Evolutionary conservation across 2,797 vertebrate genomes (phyloP), one percentile per base, ranked within the genome.

Genomic region (Chloroceryle amazona): DNA sequence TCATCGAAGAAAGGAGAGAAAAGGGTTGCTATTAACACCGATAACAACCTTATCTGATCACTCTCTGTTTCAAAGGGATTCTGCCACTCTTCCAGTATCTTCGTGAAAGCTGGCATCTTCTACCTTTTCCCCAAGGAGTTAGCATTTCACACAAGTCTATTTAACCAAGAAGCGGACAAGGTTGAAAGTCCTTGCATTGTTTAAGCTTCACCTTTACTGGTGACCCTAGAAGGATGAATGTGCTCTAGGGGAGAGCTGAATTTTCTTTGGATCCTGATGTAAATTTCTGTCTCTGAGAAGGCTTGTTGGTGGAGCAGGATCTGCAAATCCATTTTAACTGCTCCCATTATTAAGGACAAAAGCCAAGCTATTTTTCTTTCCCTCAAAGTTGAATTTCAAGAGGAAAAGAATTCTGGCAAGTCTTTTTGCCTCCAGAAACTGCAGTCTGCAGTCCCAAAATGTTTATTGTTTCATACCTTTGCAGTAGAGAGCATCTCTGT

Each of bases 101-200:
- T 73, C 26, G 8, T 92, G 90, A 85, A 58, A 90, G 63, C 71
- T 83, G 81, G 67, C 73, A 39, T 81, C 93, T 57, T 66, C 62
- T 57, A 93, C 62, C 66, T 89, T 95, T 87, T 13, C 96, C 94
- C 88, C 19, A 63, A 54, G 74, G 95, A 93, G 60, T 73, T 80
- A 71, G 28, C 71, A 85, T 97, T 94, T 95, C 90, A 55, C 37
- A n/a, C 25, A 29, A 75, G n/a, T 28, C 89, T 70, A 3, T 90
- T 68, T 86, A 86, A 70, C 35, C 61, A 62, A 78, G 66, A 57
- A 89, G 23, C 7, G 2, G 76, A 33, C 17, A 65, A 74, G 78
- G 62, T n/a, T 83, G 54, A 52, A 94, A 96, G 78, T 82, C 67
- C 14, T 62, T 70, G 11, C 8, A 19, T 49, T 86, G 70, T 96